These are phyloP conservation scores for Turdus rufiventris DNA, from an alignment of 2,113 vertebrate genomes.

Conservation along the genomic window DNA sequence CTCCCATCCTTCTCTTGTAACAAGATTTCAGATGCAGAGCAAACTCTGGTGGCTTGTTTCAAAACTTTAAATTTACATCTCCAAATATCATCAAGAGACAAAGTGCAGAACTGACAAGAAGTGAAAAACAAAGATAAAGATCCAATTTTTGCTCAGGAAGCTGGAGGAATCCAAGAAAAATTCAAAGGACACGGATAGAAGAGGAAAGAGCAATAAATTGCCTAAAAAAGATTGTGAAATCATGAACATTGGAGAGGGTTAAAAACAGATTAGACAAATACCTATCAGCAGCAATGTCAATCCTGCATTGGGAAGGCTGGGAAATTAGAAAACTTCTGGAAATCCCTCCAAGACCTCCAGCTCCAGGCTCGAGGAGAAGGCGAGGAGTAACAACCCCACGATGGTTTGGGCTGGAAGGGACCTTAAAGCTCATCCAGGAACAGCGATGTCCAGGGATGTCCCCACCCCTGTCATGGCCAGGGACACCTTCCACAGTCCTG, in stretches of 20 bases:
- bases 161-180: not conserved
- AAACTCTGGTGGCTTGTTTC: not conserved
- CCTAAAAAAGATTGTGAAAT: not conserved
- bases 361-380: not conserved
- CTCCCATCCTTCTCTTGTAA: not conserved
- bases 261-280: not conserved
- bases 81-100: not conserved
- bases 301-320: not conserved
- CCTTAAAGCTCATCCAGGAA: not conserved
- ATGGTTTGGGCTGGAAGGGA: no score
- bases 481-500: not conserved
- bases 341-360: not conserved
- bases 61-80: not conserved
- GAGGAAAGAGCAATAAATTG: not conserved
- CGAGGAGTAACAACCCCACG: not conserved
- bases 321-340: not conserved
- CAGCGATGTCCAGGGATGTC: no score
- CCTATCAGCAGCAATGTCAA: not conserved
- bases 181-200: fast-evolving
- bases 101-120: not conserved
- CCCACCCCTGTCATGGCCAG: not conserved
- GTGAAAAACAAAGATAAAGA: not conserved
- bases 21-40: not conserved
- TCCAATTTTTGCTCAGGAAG: not conserved
- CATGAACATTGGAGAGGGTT: fast-evolving